phyloP scores from a whole-genome alignment of 2,888 invertebrate genomes.

The Syritta pipiens region DNA sequence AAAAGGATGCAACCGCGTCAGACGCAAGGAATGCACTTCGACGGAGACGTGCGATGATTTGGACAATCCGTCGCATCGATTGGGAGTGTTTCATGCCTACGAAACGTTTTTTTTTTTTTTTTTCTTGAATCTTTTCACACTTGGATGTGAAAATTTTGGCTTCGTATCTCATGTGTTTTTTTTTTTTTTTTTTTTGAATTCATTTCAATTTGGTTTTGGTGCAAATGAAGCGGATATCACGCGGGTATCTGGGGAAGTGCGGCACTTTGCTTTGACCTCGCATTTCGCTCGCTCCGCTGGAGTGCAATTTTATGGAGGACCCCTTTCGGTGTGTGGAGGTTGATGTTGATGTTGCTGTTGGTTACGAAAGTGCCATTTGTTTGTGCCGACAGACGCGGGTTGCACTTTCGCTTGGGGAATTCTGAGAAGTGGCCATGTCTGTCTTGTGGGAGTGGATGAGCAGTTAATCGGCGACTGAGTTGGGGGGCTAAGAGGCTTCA shows the following conservation, averaged over 20 bases:
- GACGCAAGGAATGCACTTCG: constrained; percentile 5
- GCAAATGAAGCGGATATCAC: constrained; percentile 21
- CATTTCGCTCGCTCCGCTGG: constrained; percentile 63
- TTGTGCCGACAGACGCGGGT: no score
- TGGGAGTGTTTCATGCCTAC: constrained; percentile 25
- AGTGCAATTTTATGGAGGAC: constrained; percentile 60
- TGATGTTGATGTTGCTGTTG: no score
- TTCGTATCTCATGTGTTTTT: constrained; percentile 6
- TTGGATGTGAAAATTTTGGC: constrained; percentile 61
- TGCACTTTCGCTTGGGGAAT: no score
- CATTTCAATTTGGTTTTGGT: neutral
- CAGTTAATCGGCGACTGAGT: no score
- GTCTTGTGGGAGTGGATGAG: no score
- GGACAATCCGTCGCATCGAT: constrained; percentile 37
- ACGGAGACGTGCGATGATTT: constrained; percentile 46
- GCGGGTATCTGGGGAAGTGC: constrained; percentile 36
- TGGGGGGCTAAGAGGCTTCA: no score
- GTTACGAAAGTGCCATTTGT: no score
- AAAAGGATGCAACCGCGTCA: constrained; percentile 5
- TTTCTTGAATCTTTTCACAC: constrained; percentile 60
- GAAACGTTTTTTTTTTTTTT: constrained; percentile 9
- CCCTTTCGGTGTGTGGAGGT: constrained; percentile 23
- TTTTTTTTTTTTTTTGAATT: neutral
- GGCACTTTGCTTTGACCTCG: constrained; percentile 57
- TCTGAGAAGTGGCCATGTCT: no score